Conservation (phyloP, 2,888 invertebrate genomes). For the Tetragnatha montana region DNA sequence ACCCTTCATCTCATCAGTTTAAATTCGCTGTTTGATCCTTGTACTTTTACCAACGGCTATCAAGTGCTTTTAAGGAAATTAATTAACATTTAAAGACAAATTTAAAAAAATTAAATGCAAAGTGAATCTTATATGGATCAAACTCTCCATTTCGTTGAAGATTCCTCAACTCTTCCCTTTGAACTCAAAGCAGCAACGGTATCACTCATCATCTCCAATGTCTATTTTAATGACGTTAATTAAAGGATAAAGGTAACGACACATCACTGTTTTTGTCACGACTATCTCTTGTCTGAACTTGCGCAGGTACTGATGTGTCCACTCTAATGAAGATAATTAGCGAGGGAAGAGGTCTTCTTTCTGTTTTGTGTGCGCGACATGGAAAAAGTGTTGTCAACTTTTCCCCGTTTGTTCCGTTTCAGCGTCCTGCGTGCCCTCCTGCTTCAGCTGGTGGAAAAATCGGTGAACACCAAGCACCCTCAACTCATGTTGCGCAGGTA, state of each 20-base stretch:
- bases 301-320: background rate
- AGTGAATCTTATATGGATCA: background rate
- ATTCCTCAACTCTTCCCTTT: too few relatives aligned
- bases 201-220: too few relatives aligned
- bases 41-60: background rate
- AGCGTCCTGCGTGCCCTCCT: slow-evolving; percentile 66
- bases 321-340: background rate
- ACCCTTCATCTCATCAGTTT: background rate
- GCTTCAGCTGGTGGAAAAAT: slow-evolving; percentile 90
- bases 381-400: background rate
- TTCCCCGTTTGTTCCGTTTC: slow-evolving; percentile 31
- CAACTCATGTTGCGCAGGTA: slow-evolving; percentile 89
- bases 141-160: slow-evolving; percentile 20
- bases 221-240: too few relatives aligned
- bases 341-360: background rate
- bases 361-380: background rate
- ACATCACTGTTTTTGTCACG: too few relatives aligned
- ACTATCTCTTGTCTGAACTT: too few relatives aligned
- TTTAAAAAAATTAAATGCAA: too few relatives aligned
- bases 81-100: too few relatives aligned
- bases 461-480: slow-evolving; percentile 93
- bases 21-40: background rate
- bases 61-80: background rate
- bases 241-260: too few relatives aligned
- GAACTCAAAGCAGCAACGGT: too few relatives aligned